Base-by-base conservation (phyloP, 1,140 invertebrate species). In the Drosophila pachea region DNA sequence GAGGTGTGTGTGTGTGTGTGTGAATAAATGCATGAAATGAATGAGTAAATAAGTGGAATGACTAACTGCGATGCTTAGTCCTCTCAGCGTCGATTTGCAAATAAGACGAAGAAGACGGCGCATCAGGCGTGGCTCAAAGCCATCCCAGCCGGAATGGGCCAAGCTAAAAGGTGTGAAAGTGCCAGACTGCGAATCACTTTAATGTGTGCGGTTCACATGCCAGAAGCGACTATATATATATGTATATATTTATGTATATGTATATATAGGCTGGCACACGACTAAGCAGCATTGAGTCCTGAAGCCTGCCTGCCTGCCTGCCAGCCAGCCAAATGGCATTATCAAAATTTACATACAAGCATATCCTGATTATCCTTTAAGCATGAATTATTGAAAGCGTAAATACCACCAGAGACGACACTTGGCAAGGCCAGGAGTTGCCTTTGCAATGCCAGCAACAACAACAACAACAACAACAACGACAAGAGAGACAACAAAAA, bases 331-430 rank as follows among this genome's bases (percentile, higher is more conserved):
- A 84, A 84, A 84, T 84, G 67, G 81, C 81, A 84, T 86, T 84
- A 84, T 86, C 76, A 86, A 84, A 84, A 84, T 84, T 77, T 81
- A 84, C 81, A 86, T 86, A 77, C 81, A 77, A 75, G 73, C 76
- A 84, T 86, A 84, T 86, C 73, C 81, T 81, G 81, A 84, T 84
- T 84, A 84, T 84, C 81, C 81, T 70, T 86, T 84, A 84, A 84
- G 81, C 81, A 81, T 84, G 81, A 84, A 84, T 84, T 86, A 84
- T 84, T 84, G 81, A 86, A 86, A 84, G 77, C 81, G 76, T 86
- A 84, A 84, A 86, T 84, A 81, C 81, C 81, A 63, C 78, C 79
- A 75, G 63, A 70, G 64, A 38, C 63, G 65, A 75, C 65, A 78
- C 48, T 54, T 42, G 74, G 42, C 59, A 38, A 29, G 48, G 65